A percentile compares a stretch with the other conserved stretches of the same genome.
phyloP scores from a whole-genome alignment of 2,888 invertebrate species.

The Holacanthella duospinosa region DNA sequence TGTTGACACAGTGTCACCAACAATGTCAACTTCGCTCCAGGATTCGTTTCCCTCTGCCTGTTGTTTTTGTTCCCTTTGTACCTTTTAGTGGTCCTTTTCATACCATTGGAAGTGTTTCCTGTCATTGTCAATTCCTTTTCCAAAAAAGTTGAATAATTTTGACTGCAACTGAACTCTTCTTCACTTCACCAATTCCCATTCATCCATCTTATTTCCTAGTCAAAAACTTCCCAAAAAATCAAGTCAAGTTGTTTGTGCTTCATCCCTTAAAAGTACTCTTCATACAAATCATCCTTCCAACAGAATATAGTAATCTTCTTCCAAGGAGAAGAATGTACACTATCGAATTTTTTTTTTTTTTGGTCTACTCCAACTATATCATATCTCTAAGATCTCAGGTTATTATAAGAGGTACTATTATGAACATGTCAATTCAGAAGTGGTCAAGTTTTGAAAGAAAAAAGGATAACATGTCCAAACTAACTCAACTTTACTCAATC shows the following conservation, averaged over 20 bases:
- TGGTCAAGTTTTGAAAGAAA: too few relatives aligned
- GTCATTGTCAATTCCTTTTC: background rate
- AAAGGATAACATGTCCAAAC: too few relatives aligned
- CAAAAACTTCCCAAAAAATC: background rate
- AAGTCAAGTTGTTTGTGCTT: background rate
- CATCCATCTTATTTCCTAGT: background rate
- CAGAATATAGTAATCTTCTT: background rate
- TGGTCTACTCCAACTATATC: too few relatives aligned
- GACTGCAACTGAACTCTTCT: background rate
- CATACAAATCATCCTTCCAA: background rate
- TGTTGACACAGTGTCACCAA: constrained; percentile 3
- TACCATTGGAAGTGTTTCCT: background rate
- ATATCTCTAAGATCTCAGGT: too few relatives aligned
- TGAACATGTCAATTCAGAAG: too few relatives aligned
- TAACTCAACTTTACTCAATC: too few relatives aligned
- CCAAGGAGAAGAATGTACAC: background rate
- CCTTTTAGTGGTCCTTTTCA: background rate
- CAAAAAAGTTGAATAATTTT: background rate
- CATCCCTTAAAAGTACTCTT: background rate
- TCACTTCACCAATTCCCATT: background rate
- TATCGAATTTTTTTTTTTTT: too few relatives aligned
- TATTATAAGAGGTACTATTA: too few relatives aligned
- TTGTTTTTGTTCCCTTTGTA: background rate
- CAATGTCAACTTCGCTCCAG: background rate
- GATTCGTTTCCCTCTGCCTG: background rate